phyloP scores from a whole-genome alignment of 2,888 invertebrate species.

The Norana najaformis region DNA sequence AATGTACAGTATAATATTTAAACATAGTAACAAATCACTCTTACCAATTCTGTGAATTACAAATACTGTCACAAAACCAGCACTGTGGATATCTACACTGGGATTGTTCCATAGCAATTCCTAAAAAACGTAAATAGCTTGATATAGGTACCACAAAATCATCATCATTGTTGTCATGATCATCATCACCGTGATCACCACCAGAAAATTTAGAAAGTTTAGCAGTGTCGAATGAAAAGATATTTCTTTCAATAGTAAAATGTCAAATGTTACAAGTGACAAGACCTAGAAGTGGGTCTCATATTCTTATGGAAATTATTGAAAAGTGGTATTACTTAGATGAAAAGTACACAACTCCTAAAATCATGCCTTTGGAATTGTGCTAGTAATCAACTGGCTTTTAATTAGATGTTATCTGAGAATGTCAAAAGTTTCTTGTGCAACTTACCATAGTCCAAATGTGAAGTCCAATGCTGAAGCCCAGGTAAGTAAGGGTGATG shows the following conservation, averaged over 20 bases:
- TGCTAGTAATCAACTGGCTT: not conserved
- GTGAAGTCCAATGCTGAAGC: conserved; percentile 77
- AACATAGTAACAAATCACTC: conserved; percentile 51
- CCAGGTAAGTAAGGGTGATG: conserved; percentile 75
- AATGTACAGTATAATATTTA: not conserved
- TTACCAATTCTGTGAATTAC: conserved; percentile 80
- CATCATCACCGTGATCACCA: not conserved
- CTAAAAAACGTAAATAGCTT: conserved; percentile 49
- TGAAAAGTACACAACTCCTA: no score
- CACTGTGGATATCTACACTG: conserved; percentile 69
- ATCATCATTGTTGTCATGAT: not conserved
- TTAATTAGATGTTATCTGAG: conserved; percentile 13
- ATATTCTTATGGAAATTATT: no score
- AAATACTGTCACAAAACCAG: conserved; percentile 74
- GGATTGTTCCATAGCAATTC: conserved; percentile 73
- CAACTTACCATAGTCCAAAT: conserved; percentile 72
- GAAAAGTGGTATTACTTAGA: no score
- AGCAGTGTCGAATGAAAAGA: not conserved
- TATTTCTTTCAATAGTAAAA: not conserved
- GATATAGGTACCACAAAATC: not conserved
- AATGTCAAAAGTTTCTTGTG: not conserved
- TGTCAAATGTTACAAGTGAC: not conserved
- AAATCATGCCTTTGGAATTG: no score
- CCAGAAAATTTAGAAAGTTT: not conserved
- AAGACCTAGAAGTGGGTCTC: not conserved